Evolutionary conservation across 2,888 invertebrate species (phyloP).

Genomic region (Gymnocheta viridis): DNA sequence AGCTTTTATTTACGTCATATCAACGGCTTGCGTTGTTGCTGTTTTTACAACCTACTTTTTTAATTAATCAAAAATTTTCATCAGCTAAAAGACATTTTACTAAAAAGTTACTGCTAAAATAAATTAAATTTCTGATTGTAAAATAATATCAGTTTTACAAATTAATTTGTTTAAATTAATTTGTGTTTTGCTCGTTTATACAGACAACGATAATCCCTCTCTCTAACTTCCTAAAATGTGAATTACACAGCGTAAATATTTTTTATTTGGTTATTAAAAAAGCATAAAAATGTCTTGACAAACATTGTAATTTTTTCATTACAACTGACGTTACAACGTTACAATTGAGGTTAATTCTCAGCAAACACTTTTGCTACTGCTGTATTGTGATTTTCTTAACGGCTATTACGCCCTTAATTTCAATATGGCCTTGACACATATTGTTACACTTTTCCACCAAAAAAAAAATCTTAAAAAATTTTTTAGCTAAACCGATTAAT

Average conservation of each 20-base stretch:
- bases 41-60: too few relatives aligned
- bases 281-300: background rate
- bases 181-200: background rate
- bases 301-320: background rate
- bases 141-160: background rate
- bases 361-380: slow-evolving; percentile 13
- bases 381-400: slow-evolving; percentile 29
- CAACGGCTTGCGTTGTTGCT: too few relatives aligned
- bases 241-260: background rate
- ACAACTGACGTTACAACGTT: background rate
- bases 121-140: background rate
- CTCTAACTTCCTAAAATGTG: background rate
- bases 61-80: too few relatives aligned
- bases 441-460: slow-evolving; percentile 32
- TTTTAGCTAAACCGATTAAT: background rate
- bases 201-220: background rate
- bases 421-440: slow-evolving; percentile 76
- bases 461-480: background rate
- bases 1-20: too few relatives aligned
- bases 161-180: background rate
- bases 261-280: background rate
- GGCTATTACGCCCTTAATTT: slow-evolving; percentile 53
- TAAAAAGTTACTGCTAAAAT: background rate
- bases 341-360: background rate
- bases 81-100: too few relatives aligned